Conservation (phyloP, 1,140 invertebrate genomes). For the Drosophila truncata region DNA sequence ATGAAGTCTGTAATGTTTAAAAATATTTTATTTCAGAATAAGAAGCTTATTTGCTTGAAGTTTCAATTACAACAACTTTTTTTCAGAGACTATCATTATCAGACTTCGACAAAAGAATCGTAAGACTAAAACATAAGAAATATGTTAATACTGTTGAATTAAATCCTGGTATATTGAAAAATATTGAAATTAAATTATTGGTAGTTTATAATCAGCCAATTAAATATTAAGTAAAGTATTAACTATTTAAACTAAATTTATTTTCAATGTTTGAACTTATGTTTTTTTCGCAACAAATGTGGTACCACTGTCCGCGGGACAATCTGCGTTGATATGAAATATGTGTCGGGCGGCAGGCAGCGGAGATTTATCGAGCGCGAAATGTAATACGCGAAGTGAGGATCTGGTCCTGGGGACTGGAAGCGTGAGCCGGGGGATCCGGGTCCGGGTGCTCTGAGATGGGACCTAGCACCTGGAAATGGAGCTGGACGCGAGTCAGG, state of each 20-base stretch:
- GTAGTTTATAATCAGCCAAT: no score
- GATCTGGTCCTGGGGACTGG: constrained; percentile 5
- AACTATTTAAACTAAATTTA: neutral
- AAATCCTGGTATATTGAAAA: no score
- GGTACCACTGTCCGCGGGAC: constrained; percentile 47
- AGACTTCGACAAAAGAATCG: no score
- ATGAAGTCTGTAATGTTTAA: no score
- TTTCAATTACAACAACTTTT: no score
- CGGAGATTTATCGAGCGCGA: constrained; percentile 84
- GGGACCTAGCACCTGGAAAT: constrained; percentile 21
- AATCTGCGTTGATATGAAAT: constrained; percentile 84
- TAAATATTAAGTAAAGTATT: no score
- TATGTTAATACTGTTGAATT: no score
- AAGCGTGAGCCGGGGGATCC: neutral
- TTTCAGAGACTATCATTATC: no score
- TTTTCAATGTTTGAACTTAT: neutral
- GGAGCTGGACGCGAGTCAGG: constrained; percentile 19
- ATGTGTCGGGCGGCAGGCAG: constrained; percentile 80
- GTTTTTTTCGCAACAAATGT: neutral
- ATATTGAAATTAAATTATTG: no score
- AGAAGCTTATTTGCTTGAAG: no score
- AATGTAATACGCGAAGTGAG: constrained; percentile 75
- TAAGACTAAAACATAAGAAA: no score
- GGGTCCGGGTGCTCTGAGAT: neutral
- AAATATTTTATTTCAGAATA: no score